A percentile compares a stretch with the other conserved stretches of the same genome.
Conservation (phyloP, 1,140 invertebrate genomes). For the Heliconius hewitsoni region DNA sequence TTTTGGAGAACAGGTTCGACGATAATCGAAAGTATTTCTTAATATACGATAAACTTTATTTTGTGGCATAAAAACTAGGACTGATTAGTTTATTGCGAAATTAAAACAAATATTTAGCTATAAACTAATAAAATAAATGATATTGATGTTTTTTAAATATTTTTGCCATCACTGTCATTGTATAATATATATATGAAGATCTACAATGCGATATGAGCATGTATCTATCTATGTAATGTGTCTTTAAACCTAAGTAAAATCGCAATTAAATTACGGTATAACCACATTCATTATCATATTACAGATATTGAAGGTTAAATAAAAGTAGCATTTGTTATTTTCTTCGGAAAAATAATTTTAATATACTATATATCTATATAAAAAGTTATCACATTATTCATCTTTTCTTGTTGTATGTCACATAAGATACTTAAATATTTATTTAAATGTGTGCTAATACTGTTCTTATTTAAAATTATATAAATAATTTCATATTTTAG, state of each 20-base stretch:
- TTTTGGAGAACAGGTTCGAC: constrained; percentile 62
- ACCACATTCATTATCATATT: constrained; percentile 9
- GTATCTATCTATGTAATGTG: not conserved
- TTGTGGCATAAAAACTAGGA: not conserved
- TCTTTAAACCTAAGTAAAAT: not conserved
- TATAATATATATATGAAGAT: not conserved
- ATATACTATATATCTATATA: too few relatives aligned
- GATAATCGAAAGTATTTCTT: constrained; percentile 62
- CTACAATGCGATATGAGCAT: not conserved
- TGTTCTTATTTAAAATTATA: not conserved
- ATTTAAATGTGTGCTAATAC: not conserved
- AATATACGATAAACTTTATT: constrained; percentile 21
- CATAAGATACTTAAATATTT: not conserved
- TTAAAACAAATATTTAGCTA: not conserved
- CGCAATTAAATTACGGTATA: not conserved
- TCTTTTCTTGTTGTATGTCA: too few relatives aligned
- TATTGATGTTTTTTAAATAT: not conserved
- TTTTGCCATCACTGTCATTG: not conserved
- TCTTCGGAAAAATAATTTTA: not conserved
- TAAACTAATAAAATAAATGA: not conserved
- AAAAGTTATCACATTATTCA: not conserved
- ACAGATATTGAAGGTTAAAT: constrained; percentile 6
- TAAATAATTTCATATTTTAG: constrained; percentile 6
- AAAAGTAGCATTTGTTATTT: not conserved
- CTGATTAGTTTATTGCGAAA: not conserved